phyloP scores from a whole-genome alignment of 2,113 vertebrate species.

The Kryptolebias marmoratus region DNA sequence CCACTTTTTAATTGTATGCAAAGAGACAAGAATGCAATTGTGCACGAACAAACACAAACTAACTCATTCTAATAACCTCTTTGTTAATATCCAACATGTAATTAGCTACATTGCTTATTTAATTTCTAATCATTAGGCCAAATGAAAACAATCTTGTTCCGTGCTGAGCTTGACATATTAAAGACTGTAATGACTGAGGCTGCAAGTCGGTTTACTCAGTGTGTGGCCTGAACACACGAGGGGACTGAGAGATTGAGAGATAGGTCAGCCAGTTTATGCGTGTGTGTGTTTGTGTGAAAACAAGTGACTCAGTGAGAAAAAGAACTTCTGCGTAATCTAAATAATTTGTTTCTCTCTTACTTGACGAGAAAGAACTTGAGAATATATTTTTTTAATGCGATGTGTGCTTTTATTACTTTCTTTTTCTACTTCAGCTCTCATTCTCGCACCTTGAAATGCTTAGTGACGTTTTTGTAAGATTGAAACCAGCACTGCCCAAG shows the following conservation, averaged over 20 bases:
- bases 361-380: slow-evolving; percentile 8
- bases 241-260: slow-evolving; percentile 22
- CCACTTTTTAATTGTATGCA: slow-evolving; percentile 62
- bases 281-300: slow-evolving; percentile 20
- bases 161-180: slow-evolving; percentile 61
- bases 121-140: slow-evolving; percentile 76
- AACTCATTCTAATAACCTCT: slow-evolving; percentile 61
- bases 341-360: slow-evolving; percentile 25
- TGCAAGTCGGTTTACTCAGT: slow-evolving; percentile 53
- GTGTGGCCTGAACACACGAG: slow-evolving; percentile 47
- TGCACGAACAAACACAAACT: slow-evolving; percentile 41
- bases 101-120: slow-evolving; percentile 70
- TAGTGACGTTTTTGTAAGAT: slow-evolving; percentile 24
- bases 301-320: background rate
- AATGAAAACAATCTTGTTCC: slow-evolving; percentile 70
- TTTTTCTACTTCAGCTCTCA: slow-evolving; percentile 32
- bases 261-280: slow-evolving; percentile 19
- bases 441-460: slow-evolving; percentile 22
- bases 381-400: slow-evolving; percentile 8
- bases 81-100: slow-evolving; percentile 70
- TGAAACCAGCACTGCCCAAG: slow-evolving; percentile 18
- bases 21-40: slow-evolving; percentile 44
- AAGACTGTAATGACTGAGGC: slow-evolving; percentile 52
- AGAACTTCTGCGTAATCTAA: slow-evolving; percentile 17
- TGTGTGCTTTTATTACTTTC: slow-evolving; percentile 19